Conservation (phyloP, 23 tunicate species). For the Phallusia fumigata region DNA sequence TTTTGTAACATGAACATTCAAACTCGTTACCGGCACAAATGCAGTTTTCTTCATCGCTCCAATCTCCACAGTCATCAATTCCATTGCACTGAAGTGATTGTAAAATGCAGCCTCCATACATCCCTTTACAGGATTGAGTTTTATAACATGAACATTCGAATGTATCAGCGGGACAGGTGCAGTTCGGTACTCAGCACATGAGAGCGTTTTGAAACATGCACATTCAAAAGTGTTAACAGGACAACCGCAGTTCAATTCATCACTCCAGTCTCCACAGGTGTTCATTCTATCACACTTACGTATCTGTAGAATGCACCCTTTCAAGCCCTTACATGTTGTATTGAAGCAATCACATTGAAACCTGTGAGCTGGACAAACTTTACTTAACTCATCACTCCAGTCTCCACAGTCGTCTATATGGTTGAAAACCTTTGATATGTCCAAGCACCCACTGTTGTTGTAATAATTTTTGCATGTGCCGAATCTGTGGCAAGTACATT, state of each 20-base stretch:
- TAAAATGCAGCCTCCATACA: neutral
- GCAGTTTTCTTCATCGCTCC: neutral
- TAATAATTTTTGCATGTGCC: no score
- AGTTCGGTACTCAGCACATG: neutral
- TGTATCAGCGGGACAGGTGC: neutral
- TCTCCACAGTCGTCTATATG: no score
- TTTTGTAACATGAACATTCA: conserved; percentile 7
- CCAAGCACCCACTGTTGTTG: no score
- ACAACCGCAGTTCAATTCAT: neutral
- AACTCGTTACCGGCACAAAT: neutral
- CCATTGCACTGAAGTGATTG: neutral
- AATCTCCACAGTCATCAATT: neutral
- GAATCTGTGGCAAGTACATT: no score
- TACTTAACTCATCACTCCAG: no score
- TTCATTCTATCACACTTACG: no score
- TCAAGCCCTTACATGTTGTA: no score
- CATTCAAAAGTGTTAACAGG: neutral
- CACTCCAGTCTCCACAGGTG: neutral
- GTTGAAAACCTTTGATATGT: no score
- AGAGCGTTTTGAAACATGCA: neutral
- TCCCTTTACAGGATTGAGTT: neutral
- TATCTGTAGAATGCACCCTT: no score
- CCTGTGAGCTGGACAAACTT: no score
- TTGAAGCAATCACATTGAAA: no score
- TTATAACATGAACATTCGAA: neutral